phyloP scores from a whole-genome alignment of 2,113 vertebrate genomes.

The Chamaea fasciata region DNA sequence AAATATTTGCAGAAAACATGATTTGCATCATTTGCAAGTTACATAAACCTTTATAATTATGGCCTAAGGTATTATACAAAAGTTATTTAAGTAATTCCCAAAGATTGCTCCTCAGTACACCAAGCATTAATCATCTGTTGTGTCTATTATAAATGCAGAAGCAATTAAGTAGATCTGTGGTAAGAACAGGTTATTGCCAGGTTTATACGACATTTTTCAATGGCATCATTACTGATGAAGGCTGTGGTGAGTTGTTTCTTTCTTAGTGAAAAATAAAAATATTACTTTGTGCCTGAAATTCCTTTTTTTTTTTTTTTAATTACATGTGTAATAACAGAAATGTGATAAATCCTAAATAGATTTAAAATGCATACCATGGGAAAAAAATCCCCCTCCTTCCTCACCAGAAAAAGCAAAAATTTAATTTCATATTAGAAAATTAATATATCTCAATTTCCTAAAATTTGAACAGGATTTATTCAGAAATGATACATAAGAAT shows the following conservation, averaged over 20 bases:
- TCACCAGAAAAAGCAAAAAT: not conserved
- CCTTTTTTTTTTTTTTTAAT: not conserved
- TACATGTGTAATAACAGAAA: not conserved
- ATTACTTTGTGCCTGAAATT: not conserved
- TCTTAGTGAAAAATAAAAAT: not conserved
- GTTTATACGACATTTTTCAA: constrained; percentile 22
- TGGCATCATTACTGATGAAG: constrained; percentile 13
- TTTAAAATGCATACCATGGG: not conserved
- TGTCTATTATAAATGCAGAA: constrained; percentile 61
- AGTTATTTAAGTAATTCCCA: constrained; percentile 73
- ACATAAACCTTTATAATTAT: constrained; percentile 72
- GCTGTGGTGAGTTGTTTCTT: not conserved
- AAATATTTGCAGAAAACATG: constrained; percentile 71
- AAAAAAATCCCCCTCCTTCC: not conserved
- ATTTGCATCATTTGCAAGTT: constrained; percentile 70
- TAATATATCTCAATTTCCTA: not conserved
- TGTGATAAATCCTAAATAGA: not conserved
- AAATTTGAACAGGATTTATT: not conserved
- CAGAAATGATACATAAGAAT: not conserved
- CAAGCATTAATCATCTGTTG: constrained; percentile 68
- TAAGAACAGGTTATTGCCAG: constrained; percentile 50
- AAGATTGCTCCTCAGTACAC: constrained; percentile 37
- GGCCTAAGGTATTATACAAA: constrained; percentile 65
- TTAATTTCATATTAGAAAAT: not conserved
- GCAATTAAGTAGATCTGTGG: constrained; percentile 58